Evolutionary conservation across 2,113 vertebrate species (phyloP).

Genomic region (Ginglymostoma cirratum): DNA sequence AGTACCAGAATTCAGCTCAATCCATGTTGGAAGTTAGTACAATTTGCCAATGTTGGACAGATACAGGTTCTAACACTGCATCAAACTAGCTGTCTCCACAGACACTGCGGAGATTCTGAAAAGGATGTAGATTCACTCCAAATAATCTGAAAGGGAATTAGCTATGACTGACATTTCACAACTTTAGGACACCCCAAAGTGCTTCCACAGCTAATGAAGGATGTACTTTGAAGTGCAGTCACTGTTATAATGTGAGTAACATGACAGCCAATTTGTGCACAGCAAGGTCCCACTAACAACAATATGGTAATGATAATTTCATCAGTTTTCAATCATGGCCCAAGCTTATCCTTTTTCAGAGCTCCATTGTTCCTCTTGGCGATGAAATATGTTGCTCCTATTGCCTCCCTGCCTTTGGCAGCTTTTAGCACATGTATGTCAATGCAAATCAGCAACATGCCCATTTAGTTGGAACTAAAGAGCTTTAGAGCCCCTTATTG

Average conservation of each 20-base stretch:
- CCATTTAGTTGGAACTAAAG: background rate
- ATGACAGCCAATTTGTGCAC: background rate
- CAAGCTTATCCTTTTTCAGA: background rate
- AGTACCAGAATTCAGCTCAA: background rate
- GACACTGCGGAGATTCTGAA: background rate
- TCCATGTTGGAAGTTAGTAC: background rate
- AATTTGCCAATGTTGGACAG: background rate
- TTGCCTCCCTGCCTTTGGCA: background rate
- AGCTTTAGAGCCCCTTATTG: background rate
- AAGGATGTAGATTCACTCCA: background rate
- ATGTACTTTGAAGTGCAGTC: background rate
- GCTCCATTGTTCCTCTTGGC: background rate
- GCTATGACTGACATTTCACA: background rate
- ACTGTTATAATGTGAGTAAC: background rate
- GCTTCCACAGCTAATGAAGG: background rate
- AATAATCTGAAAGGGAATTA: background rate
- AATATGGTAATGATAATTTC: background rate
- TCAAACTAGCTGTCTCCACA: background rate
- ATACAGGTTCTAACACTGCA: background rate
- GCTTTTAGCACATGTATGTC: background rate
- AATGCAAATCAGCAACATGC: background rate
- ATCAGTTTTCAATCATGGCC: background rate
- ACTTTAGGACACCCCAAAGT: background rate
- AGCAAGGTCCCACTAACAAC: background rate
- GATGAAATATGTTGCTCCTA: background rate